These are phyloP conservation scores for Zeuzera pyrina DNA, from an alignment of 2,888 invertebrate species.

Conservation along the genomic window DNA sequence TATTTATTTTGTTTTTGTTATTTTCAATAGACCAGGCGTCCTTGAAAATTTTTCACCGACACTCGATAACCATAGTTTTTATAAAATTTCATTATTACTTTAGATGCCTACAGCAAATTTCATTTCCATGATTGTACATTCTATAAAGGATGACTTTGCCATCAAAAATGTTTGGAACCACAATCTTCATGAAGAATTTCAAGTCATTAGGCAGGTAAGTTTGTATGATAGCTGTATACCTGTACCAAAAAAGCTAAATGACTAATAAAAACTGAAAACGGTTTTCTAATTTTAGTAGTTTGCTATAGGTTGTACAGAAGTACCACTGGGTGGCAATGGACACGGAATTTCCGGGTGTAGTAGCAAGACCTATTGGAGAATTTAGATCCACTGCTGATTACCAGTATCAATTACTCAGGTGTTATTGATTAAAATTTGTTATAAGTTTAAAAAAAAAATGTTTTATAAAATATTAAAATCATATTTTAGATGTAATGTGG, in stretches of 20 bases:
- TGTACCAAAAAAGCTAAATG: too few relatives aligned
- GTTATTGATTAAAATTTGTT: too few relatives aligned
- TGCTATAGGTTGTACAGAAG: constrained; percentile 86
- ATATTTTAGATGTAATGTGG: constrained; percentile 90
- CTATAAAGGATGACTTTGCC: constrained; percentile 87
- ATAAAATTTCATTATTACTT: too few relatives aligned
- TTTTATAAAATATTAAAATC: too few relatives aligned
- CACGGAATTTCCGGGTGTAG: constrained; percentile 99
- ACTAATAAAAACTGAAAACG: too few relatives aligned
- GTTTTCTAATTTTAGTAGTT: too few relatives aligned
- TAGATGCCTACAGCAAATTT: constrained; percentile 76
- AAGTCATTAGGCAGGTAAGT: constrained; percentile 85
- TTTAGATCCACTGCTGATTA: constrained; percentile 93
- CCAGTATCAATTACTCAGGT: constrained; percentile 92
- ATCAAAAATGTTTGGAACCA: constrained; percentile 96
- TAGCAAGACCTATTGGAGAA: constrained; percentile 97
- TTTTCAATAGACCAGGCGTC: too few relatives aligned
- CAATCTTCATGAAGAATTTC: constrained; percentile 95
- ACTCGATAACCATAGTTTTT: too few relatives aligned
- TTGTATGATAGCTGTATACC: too few relatives aligned
- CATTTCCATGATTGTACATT: constrained; percentile 29
- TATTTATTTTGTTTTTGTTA: too few relatives aligned
- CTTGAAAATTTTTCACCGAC: too few relatives aligned
- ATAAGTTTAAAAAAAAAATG: too few relatives aligned
- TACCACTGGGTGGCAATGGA: constrained; percentile 94